Base-by-base conservation (phyloP, 2,888 invertebrate genomes). In the Adelphocoris suturalis region DNA sequence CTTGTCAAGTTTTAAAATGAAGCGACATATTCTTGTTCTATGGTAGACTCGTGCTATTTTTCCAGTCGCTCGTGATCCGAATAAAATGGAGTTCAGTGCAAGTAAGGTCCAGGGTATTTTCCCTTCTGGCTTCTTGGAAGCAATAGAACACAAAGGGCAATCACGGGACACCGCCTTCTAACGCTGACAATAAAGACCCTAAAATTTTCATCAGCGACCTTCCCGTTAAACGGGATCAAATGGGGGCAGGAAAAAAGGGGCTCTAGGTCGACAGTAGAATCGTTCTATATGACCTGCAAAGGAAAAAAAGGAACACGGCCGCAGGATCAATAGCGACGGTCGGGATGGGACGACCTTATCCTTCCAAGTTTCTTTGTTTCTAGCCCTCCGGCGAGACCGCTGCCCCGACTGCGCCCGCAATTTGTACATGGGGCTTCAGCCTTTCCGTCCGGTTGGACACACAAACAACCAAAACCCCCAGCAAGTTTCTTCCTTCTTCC, bases 241-340 rank as follows among this genome's bases (percentile, higher is more conserved):
- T n/a, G 57, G n/a, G 7, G n/a, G 11, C 27, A 23, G 12, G 19
- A 23, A 61, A 27, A 68, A 68, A 68, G 9, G 23, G 23, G 19
- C 23, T 23, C 12, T 23, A 23, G 68, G 68, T 19, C 68, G 68
- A 27, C 23, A 23, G 61, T 19, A 61, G 68, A 27, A 68, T 68
- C 68, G 68, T 68, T 68, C 27, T 27, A 68, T 68, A 68, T 27
- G 68, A 82, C 82, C 82, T 82, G 82, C 82, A 82, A 52, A 82
- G 52, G 82, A 12, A 48, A n/a, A n/a, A 23, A 82, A 82, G 48
- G 81, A 82, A 82, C 19, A 23, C 52, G 82, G 82, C 82, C 48
- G 52, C 82, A 82, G 82, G 82, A 82, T 82, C 82, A 82, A 82
- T 82, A 82, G 52, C 82, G 81, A 81, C 52, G 48, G 68, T 27